A percentile compares a stretch with the other conserved stretches of the same genome.
Evolutionary conservation across 64 coral and sea anemone genomes (phyloP).

Genomic region (Acropora tenuis): DNA sequence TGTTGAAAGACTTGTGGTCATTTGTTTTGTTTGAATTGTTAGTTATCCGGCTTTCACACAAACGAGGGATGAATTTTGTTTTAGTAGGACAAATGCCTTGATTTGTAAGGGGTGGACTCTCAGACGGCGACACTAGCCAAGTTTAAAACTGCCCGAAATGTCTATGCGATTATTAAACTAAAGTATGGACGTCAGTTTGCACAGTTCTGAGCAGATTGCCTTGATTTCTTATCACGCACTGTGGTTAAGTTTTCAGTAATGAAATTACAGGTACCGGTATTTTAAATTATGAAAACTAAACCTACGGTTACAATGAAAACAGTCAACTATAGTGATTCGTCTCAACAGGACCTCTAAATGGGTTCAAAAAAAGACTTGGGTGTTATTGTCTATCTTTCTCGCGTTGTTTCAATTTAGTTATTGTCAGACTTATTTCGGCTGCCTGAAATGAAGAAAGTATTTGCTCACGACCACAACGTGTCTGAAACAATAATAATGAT

Average conservation of each 20-base stretch:
- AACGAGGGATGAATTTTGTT: background rate
- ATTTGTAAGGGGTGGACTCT: too few relatives aligned
- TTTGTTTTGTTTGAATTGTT: background rate
- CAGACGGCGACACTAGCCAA: background rate
- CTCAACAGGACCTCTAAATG: background rate
- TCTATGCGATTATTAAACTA: background rate
- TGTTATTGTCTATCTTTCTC: background rate
- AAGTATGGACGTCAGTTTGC: background rate
- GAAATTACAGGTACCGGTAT: slow-evolving; percentile 16
- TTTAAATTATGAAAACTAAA: background rate
- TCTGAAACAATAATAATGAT: background rate
- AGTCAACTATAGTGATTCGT: too few relatives aligned
- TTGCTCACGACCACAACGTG: background rate
- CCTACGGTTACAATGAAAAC: background rate
- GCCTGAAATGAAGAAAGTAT: background rate
- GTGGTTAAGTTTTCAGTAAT: background rate
- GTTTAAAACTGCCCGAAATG: background rate
- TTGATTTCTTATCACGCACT: background rate
- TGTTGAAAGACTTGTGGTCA: background rate
- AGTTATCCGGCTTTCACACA: background rate
- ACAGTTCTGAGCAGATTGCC: background rate
- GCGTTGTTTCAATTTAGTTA: background rate
- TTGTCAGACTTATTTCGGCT: background rate
- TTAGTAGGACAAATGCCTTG: background rate
- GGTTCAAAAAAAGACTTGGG: background rate